A percentile compares a stretch with the other conserved stretches of the same genome.
phyloP scores from a whole-genome alignment of 2,113 vertebrate genomes.

The Chaetodon trifascialis region DNA sequence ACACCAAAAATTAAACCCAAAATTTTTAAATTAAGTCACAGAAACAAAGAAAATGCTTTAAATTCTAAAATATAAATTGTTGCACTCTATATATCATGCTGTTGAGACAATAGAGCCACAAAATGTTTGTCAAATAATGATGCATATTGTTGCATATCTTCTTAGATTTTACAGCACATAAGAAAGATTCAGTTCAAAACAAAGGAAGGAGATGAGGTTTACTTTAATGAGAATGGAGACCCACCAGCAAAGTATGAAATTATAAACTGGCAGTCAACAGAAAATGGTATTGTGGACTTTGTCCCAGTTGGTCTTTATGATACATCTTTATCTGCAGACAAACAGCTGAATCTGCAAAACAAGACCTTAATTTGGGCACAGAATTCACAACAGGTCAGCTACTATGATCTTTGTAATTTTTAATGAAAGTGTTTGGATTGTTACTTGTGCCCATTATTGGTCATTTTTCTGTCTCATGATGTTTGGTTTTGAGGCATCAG shows the following conservation, averaged over 20 bases:
- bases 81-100: background rate
- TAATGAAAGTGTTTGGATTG: background rate
- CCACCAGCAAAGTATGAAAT: conserved; percentile 81
- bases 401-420: background rate
- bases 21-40: background rate
- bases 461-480: background rate
- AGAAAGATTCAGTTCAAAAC: conserved; percentile 73
- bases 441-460: background rate
- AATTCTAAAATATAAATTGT: background rate
- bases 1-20: background rate
- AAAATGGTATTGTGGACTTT: conserved; percentile 66
- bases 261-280: conserved; percentile 80
- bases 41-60: background rate
- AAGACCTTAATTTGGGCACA: conserved; percentile 71
- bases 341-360: conserved; percentile 64
- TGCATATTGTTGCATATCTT: background rate
- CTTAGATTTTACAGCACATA: conserved; percentile 74
- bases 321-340: conserved; percentile 62
- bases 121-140: background rate
- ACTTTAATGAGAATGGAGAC: conserved; percentile 79
- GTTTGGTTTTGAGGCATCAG: background rate
- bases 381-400: conserved; percentile 61
- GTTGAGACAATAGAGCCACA: rapidly evolving
- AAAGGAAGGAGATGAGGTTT: conserved; percentile 78
- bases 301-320: conserved; percentile 78